Evolutionary conservation across 2,888 invertebrate genomes (phyloP), one percentile per base, ranked within the genome.

Genomic region (Agrotis exclamationis): DNA sequence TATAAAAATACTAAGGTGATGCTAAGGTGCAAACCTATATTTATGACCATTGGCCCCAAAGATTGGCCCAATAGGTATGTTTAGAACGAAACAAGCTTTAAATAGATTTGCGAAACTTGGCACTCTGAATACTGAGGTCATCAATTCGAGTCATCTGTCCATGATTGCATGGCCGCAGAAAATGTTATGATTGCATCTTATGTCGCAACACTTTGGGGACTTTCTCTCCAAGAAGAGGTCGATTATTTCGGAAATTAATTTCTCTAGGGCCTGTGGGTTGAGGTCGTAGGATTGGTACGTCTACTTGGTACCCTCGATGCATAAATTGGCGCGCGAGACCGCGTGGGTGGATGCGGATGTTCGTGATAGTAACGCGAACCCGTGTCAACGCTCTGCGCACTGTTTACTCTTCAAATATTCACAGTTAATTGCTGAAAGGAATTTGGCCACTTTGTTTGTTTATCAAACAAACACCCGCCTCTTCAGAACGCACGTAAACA

Each of bases 301-400:
- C 33, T 33, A 56, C 56, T 56, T 2, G 33, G 56, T 56, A 84
- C 84, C 81, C 84, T 86, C 85, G 80, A 86, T 86, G 89, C 87
- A 88, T 89, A 91, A 93, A 93, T 94, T 94, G 91, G 91, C 90
- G 88, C 89, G 88, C 87, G 89, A 86, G 88, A 82, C 86, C 85
- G 94, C 90, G 95, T 94, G 93, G 95, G 94, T 51, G 66, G 89
- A 86, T 86, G 87, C 93, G 94, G 94, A 94, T 93, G 93, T 88
- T 87, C 86, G 77, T 86, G 93, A 93, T 93, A 95, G 91, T 89
- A 87, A 85, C 81, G 74, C 84, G 82, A 80, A 80, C 82, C 83
- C 85, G 89, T 90, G 94, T 94, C 95, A 94, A 92, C 87, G 94
- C 86, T 89, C 94, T 86, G 71, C 74, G 72, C 74, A 77, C 73